A percentile compares a stretch with the other conserved stretches of the same genome.
These are phyloP conservation scores for Megamerina dolium DNA, from an alignment of 2,888 invertebrate species.

Conservation along the genomic window DNA sequence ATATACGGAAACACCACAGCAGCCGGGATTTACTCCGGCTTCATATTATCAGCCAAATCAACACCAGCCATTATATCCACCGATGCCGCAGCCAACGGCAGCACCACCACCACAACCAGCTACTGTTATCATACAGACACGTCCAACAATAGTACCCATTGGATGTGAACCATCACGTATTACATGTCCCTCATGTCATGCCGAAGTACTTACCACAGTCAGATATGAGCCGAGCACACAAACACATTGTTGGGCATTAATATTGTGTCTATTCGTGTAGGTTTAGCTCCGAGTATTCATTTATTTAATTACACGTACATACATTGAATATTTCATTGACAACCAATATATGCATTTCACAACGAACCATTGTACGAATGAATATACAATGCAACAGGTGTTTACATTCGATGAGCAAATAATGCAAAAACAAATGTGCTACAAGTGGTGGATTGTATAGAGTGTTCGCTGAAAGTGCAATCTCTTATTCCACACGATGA, in stretches of 20 bases:
- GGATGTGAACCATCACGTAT: constrained; percentile 35
- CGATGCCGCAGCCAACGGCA: constrained; percentile 23
- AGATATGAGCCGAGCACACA: constrained; percentile 36
- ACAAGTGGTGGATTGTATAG: no score
- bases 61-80: constrained; percentile 10
- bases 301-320: not conserved
- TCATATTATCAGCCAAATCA: constrained; percentile 35
- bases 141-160: constrained; percentile 28
- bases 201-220: constrained; percentile 50
- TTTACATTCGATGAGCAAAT: not conserved
- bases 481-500: no score
- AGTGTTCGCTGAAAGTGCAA: no score
- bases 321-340: not conserved
- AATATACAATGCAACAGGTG: no score
- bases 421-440: no score
- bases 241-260: constrained; percentile 42
- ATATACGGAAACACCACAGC: constrained; percentile 25
- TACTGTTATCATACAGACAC: constrained; percentile 37
- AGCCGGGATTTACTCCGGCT: constrained; percentile 35
- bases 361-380: no score
- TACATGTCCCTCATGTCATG: constrained; percentile 51
- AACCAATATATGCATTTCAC: no score
- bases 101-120: constrained; percentile 26
- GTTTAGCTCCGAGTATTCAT: no score
- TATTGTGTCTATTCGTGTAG: constrained; percentile 40